Conservation (phyloP, 64 coral and sea anemone genomes). For the Trachythela sp. region DNA sequence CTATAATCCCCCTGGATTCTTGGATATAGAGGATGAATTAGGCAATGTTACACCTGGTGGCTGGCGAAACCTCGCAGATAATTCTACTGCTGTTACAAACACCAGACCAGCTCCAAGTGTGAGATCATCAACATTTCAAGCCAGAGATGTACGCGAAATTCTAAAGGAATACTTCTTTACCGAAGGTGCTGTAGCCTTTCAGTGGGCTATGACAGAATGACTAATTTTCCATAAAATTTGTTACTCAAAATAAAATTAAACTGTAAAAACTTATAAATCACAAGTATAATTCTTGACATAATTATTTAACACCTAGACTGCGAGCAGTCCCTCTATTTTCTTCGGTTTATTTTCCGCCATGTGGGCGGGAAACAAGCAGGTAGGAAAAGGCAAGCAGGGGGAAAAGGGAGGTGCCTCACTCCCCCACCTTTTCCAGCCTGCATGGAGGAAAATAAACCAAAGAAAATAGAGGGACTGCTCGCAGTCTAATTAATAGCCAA, state of each 20-base stretch:
- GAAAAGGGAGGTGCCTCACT: no score
- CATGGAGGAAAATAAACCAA: no score
- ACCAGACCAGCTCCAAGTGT: slow-evolving; percentile 26
- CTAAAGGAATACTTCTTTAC: slow-evolving; percentile 37
- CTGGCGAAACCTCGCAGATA: slow-evolving; percentile 40
- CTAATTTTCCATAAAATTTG: background rate
- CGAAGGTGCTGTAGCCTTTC: slow-evolving; percentile 43
- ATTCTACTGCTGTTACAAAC: slow-evolving; percentile 13
- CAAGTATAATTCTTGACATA: no score
- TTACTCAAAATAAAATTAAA: background rate
- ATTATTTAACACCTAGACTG: no score
- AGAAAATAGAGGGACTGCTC: no score
- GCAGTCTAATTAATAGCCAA: no score
- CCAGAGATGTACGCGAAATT: slow-evolving; percentile 38
- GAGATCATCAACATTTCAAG: slow-evolving; percentile 33
- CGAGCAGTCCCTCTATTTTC: no score
- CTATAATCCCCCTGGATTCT: background rate
- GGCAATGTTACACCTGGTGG: slow-evolving; percentile 27
- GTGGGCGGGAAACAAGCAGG: no score
- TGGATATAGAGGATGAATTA: slow-evolving; percentile 47
- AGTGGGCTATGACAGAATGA: slow-evolving; percentile 43
- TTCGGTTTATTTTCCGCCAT: no score
- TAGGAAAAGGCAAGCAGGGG: no score
- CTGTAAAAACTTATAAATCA: no score
- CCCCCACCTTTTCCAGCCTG: no score